Conservation (phyloP, 2,888 invertebrate species). For the Dynastes hyllus region DNA sequence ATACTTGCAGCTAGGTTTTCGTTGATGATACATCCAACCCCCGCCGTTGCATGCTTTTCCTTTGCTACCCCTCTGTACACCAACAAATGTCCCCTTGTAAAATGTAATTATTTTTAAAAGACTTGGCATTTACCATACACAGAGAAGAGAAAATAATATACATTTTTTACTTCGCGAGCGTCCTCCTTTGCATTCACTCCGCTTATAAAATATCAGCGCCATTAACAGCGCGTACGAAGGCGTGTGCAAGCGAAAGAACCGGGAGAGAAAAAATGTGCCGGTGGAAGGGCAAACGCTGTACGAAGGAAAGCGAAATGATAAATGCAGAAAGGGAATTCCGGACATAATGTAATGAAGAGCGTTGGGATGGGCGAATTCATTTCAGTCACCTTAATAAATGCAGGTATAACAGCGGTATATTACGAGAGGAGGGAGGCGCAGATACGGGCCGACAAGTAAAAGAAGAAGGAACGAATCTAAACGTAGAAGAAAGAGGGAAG, state of each 20-base stretch:
- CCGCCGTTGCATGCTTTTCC: too few relatives aligned
- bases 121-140: too few relatives aligned
- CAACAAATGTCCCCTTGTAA: too few relatives aligned
- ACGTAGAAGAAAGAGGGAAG: not conserved
- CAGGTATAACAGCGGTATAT: conserved; percentile 50
- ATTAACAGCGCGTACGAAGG: conserved; percentile 19
- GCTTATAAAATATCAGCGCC: conserved; percentile 33
- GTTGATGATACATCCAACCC: too few relatives aligned
- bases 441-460: not conserved
- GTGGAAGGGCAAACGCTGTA: conserved; percentile 64
- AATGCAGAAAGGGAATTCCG: conserved; percentile 63
- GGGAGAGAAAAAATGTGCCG: conserved; percentile 62
- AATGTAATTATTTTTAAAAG: too few relatives aligned
- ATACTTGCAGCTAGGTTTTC: too few relatives aligned
- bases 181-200: not conserved
- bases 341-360: conserved; percentile 65
- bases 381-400: conserved; percentile 64
- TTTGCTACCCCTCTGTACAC: too few relatives aligned
- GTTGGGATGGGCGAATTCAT: conserved; percentile 63
- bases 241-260: not conserved
- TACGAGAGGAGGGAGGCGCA: conserved; percentile 5
- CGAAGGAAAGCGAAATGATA: conserved; percentile 63
- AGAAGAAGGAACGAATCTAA: not conserved
- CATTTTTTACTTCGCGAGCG: not conserved
- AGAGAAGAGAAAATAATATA: not conserved